Evolutionary conservation across 2,797 vertebrate species (phyloP), one percentile per base, ranked within the genome.

Genomic region (Myripristis murdjan): DNA sequence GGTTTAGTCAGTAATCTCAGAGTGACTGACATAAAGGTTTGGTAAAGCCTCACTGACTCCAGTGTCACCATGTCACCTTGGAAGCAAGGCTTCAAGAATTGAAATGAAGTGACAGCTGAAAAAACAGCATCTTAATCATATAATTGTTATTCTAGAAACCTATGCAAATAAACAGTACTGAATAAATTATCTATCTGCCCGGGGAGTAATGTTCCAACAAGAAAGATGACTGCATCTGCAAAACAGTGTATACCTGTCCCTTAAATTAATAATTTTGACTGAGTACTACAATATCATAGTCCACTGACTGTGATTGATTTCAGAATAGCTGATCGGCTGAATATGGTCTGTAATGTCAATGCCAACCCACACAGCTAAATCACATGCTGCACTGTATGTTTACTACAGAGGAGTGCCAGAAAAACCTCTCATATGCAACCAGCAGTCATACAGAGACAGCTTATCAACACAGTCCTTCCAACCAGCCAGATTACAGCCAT

Each of bases 301-400:
- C 35, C n/a, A 35, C 4, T 35, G 16, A 35, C 7, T 18, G n/a
- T 54, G 33, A 33, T 60, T 20, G 26, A 47, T 60, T 53, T 28
- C 23, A 22, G 33, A 39, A 63, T 49, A 31, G 28, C 14, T 20
- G 6, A 12, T 33, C 15, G 8, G 37, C 43, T 33, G 16, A 59
- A 35, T 28, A 26, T 51, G 57, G 12, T 35, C 14, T 47, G 10
- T 51, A 24, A 2, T 51, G 16, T 81, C 66, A 79, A 72, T 60
- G 75, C 64, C 68, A 84, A 70, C 43, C 64, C 77, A 77, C 69
- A 79, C 70, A 73, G 72, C 44, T 64, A 43, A 54, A 73, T 70
- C 65, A 61, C 59, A 81, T 60, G 37, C 43, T 61, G 57, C 24
- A 54, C 31, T 41, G 20, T 43, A 23, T 12, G 44, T 71, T 24